These are phyloP conservation scores for Ferdinandea cuprea DNA, from an alignment of 2,888 invertebrate genomes.

Conservation along the genomic window DNA sequence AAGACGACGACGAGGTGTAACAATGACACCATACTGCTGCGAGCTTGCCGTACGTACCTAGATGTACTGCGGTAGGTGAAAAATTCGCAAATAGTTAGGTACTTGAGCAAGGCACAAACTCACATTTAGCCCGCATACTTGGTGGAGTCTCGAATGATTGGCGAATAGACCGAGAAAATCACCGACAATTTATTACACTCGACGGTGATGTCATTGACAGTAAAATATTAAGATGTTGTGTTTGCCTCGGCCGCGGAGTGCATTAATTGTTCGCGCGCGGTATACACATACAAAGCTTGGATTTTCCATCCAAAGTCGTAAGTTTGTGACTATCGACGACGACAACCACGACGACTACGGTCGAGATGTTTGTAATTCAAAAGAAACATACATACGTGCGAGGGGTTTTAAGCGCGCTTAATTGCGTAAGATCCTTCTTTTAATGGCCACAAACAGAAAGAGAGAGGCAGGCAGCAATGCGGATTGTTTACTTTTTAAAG, in stretches of 20 bases:
- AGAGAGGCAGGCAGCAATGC: background rate
- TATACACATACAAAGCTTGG: background rate
- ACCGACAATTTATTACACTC: constrained; percentile 60
- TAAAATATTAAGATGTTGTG: constrained; percentile 52
- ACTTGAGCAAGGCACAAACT: constrained; percentile 4
- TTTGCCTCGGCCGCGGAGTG: constrained; percentile 13
- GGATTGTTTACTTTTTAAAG: constrained; percentile 4
- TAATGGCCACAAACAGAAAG: background rate
- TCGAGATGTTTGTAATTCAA: constrained; percentile 11
- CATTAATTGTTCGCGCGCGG: constrained; percentile 33
- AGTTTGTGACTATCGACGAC: background rate
- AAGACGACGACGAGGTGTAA: constrained; percentile 49
- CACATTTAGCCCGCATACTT: constrained; percentile 31
- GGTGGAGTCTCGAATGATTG: constrained; percentile 18
- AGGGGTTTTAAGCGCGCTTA: constrained; percentile 39
- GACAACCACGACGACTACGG: no score
- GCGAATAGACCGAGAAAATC: constrained; percentile 38
- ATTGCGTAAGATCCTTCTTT: constrained; percentile 60
- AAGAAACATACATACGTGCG: constrained; percentile 32
- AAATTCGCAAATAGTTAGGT: constrained; percentile 29
- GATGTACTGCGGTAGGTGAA: constrained; percentile 51
- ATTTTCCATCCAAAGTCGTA: constrained; percentile 9
- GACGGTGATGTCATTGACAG: constrained; percentile 68
- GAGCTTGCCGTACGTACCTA: constrained; percentile 8
- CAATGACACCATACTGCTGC: constrained; percentile 54